Percentiles rank a stretch among this genome's conserved stretches.
Evolutionary conservation across 2,113 vertebrate genomes (phyloP).

Genomic region (Caranx ignobilis): DNA sequence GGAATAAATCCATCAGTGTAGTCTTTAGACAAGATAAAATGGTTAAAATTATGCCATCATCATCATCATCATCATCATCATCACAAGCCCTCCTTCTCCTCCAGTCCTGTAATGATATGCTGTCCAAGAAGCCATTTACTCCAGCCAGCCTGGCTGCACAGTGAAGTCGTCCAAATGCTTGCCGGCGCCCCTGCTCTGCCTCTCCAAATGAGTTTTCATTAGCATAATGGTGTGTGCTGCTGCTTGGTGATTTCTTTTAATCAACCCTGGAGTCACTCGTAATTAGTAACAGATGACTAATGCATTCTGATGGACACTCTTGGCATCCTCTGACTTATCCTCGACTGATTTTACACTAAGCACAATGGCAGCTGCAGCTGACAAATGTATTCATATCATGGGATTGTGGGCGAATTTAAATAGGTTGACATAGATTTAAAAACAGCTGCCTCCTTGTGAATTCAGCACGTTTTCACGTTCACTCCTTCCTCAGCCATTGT

Average conservation of each 20-base stretch:
- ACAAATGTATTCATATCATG: constrained; percentile 28
- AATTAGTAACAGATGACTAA: constrained; percentile 79
- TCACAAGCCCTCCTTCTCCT: constrained; percentile 41
- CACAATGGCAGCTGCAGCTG: constrained; percentile 31
- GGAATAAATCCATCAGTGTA: constrained; percentile 45
- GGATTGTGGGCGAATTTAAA: constrained; percentile 42
- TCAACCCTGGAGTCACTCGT: constrained; percentile 79
- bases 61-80: constrained; percentile 57
- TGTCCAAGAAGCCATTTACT: constrained; percentile 66
- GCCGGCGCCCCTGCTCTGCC: constrained; percentile 54
- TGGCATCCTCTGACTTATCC: constrained; percentile 56
- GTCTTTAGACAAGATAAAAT: constrained; percentile 52
- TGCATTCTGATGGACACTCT: constrained; percentile 77
- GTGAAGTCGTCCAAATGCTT: constrained; percentile 66
- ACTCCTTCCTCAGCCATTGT: constrained; percentile 7
- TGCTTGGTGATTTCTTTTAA: constrained; percentile 80
- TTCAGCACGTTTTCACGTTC: constrained; percentile 32
- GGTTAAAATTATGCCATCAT: constrained; percentile 64
- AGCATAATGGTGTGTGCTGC: constrained; percentile 80
- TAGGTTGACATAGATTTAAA: constrained; percentile 37
- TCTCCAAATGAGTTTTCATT: constrained; percentile 80
- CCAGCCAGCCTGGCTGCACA: constrained; percentile 39
- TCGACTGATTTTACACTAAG: constrained; percentile 49
- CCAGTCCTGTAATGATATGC: constrained; percentile 54
- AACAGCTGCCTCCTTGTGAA: constrained; percentile 25